Evolutionary conservation across 2,113 vertebrate species (phyloP), one percentile per base, ranked within the genome.

Genomic region (Pyxicephalus adspersus): DNA sequence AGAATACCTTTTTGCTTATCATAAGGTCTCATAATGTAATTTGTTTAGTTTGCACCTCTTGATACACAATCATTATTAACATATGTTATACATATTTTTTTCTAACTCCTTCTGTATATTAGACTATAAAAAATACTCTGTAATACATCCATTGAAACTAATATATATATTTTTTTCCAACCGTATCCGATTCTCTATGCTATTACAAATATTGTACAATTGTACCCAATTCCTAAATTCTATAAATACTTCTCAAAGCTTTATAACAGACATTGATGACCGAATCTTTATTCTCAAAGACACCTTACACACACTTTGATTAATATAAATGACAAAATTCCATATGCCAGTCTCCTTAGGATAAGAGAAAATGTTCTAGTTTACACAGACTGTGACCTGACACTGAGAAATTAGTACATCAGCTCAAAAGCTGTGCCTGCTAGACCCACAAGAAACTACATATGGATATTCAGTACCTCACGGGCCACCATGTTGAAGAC

Each of bases 401-500:
- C 67, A 81, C 67, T 72, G 78, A 81, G 26, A 61, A 81, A 81
- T 81, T 61, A 81, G 54, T n/a, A 72, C 67, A 81, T 72, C 57
- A 81, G 38, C 68, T 80, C 67, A 54, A 72, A 81, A 81, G 78
- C 66, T 81, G 67, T 72, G 78, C 67, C 58, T 81, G 78, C 67
- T 81, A 73, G 78, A 81, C 58, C 78, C 78, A 81, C 55, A 81
- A 81, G 67, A 81, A 72, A 73, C 25, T 72, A 19, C 66, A 72
- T 81, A 81, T 81, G 78, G 67, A 81, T 81, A 73, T 73, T 81
- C 58, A 81, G 78, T 81, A 72, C 78, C 67, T 72, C 78, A 72
- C 55, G 70, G 78, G 72, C 66, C 78, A 81, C 58, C 67, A 72
- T 81, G 68, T 71, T 72, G 19, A 72, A 64, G 78, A 64, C 67